These are phyloP conservation scores for Aromia moschata DNA, from an alignment of 2,888 invertebrate genomes.

Conservation along the genomic window DNA sequence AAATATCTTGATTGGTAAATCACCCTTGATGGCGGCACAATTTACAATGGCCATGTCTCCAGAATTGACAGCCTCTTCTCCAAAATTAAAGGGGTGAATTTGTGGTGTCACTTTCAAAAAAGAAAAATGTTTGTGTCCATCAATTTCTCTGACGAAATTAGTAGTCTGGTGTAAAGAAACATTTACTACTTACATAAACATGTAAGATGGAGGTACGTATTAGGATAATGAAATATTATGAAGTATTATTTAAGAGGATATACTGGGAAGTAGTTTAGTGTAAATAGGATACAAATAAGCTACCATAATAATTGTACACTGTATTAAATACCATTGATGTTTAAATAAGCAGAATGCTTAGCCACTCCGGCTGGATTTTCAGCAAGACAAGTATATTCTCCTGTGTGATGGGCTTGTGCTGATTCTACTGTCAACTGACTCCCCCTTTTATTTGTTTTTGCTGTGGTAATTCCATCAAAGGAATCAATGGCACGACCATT, in stretches of 20 bases:
- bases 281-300: too few species aligned
- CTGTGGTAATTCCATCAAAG: slow-evolving; percentile 64
- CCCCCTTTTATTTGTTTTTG: slow-evolving; percentile 71
- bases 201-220: too few species aligned
- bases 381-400: slow-evolving; percentile 69
- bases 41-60: slow-evolving; percentile 75
- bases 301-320: too few species aligned
- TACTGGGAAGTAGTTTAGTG: too few species aligned
- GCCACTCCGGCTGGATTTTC: slow-evolving; percentile 66
- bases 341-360: slow-evolving; percentile 64
- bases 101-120: slow-evolving; percentile 62
- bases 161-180: too few species aligned
- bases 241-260: too few species aligned
- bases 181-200: too few species aligned
- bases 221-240: too few species aligned
- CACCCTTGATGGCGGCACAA: slow-evolving; percentile 77
- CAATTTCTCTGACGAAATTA: too few species aligned
- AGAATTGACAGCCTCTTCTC: slow-evolving; percentile 71
- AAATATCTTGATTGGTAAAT: slow-evolving; percentile 75
- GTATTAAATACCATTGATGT: slow-evolving; percentile 70
- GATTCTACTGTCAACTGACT: slow-evolving; percentile 71
- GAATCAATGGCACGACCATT: slow-evolving; percentile 69
- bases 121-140: too few species aligned
- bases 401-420: slow-evolving; percentile 66
- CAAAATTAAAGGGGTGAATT: slow-evolving; percentile 65